phyloP scores from a whole-genome alignment of 64 coral and sea anemone species.

The Pachyseris speciosa region DNA sequence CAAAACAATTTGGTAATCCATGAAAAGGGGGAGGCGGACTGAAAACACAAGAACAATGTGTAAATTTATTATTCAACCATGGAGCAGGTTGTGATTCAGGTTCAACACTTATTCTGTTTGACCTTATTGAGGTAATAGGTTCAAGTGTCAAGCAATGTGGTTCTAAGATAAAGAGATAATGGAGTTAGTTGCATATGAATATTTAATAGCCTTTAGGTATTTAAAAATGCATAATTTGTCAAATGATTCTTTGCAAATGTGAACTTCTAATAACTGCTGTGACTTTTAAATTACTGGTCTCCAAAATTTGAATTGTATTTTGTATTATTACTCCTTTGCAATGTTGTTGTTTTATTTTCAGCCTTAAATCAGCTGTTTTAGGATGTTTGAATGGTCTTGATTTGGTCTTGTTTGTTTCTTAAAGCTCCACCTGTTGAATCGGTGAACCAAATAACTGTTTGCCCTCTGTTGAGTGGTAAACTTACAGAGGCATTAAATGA shows the following conservation, averaged over 20 bases:
- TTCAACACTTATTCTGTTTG: background rate
- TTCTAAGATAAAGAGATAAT: background rate
- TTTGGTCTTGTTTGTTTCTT: background rate
- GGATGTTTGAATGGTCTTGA: background rate
- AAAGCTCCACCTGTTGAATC: slow-evolving; percentile 8
- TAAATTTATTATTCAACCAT: background rate
- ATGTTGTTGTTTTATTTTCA: background rate
- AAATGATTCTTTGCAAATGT: background rate
- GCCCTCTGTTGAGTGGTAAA: background rate
- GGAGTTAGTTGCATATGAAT: background rate
- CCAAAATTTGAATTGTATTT: no score
- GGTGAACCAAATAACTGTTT: slow-evolving; percentile 14
- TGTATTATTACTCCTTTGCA: no score
- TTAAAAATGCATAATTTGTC: slow-evolving; percentile 11
- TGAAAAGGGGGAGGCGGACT: background rate
- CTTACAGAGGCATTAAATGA: slow-evolving; percentile 24
- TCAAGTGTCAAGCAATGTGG: background rate
- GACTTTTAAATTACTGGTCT: no score
- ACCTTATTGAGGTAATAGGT: background rate
- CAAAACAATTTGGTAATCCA: background rate
- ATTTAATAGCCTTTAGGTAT: background rate
- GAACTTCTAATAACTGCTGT: background rate
- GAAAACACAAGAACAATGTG: background rate
- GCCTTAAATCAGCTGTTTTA: background rate
- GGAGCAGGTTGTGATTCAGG: background rate